These are phyloP conservation scores for Athene noctua DNA, from an alignment of 2,113 vertebrate species.

Conservation along the genomic window DNA sequence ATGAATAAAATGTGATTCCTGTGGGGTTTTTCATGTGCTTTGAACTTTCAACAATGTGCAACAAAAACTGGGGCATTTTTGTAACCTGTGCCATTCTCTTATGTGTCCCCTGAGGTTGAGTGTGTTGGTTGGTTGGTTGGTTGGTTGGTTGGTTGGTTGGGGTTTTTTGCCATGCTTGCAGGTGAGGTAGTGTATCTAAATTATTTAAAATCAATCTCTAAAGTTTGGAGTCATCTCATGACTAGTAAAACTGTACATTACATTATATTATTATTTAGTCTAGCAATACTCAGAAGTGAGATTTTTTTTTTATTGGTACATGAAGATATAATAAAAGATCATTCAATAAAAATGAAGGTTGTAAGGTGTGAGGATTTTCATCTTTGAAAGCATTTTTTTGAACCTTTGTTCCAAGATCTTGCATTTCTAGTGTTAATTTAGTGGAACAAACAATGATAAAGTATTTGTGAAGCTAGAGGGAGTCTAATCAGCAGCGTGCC, in stretches of 20 bases:
- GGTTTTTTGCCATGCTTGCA: neutral
- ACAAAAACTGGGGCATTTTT: neutral
- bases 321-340: neutral
- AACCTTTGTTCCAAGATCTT: neutral
- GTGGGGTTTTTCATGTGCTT: neutral
- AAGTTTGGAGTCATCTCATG: neutral
- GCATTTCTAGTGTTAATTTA: conserved; percentile 34
- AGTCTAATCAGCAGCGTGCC: neutral
- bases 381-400: neutral
- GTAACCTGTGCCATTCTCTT: neutral
- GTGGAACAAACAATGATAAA: conserved; percentile 23
- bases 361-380: neutral
- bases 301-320: neutral
- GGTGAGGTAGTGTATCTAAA: neutral
- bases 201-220: neutral
- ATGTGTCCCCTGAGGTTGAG: neutral
- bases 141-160: neutral
- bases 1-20: neutral
- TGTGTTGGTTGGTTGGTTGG: neutral
- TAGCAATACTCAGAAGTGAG: neutral
- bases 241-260: neutral
- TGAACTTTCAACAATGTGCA: neutral
- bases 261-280: neutral
- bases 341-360: neutral
- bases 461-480: conserved; percentile 13